Base-by-base conservation (phyloP, 2,113 vertebrate species). In the Canis aureus region DNA sequence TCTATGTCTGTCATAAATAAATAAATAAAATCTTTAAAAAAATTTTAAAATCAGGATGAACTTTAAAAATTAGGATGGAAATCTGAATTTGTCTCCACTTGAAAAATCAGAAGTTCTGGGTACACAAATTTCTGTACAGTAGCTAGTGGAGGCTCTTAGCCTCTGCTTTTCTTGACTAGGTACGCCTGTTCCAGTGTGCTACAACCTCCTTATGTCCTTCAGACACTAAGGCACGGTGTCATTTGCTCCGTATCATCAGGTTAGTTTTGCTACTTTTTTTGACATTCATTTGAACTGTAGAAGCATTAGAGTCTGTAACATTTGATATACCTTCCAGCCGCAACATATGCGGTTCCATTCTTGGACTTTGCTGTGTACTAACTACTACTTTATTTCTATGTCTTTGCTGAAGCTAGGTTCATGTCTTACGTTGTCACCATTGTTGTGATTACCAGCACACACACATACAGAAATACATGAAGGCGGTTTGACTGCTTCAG, bases 271-370 rank as follows among this genome's bases (percentile, higher is more conserved):
- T 74, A 25, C 71, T 29, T n/a, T 79, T 64, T 92, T 88, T 93
- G 71, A 80, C 25, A 69, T 88, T 71, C 23, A 62, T 82, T 87
- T 89, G 76, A 95, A 74, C 25, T 13, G 67, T 71, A 16, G 19
- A 93, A 89, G 32, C 4, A 35, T 96, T 88, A 95, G n/a, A 80
- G 25, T 85, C 95, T 97, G 43, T 15, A 88, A 5, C 23, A 22
- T 90, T 78, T 80, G 60, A 3, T 83, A 60, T 0, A 8, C 19
- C 19, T 85, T 89, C 22, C 22, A 64, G n/a, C 81, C n/a, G 79
- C 29, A 49, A 2, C n/a, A 19, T 11, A 4, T 13, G 3, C 38
- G 51, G 7, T 67, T 69, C 9, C 32, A 3, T 83, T 51, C 86
- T 95, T 71, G 71, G 69, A 94, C 38, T 53, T 92, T 10, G 59